A percentile compares a stretch with the other conserved stretches of the same genome.
phyloP scores from a whole-genome alignment of 1,140 invertebrate species.

The Magallana angulata region DNA sequence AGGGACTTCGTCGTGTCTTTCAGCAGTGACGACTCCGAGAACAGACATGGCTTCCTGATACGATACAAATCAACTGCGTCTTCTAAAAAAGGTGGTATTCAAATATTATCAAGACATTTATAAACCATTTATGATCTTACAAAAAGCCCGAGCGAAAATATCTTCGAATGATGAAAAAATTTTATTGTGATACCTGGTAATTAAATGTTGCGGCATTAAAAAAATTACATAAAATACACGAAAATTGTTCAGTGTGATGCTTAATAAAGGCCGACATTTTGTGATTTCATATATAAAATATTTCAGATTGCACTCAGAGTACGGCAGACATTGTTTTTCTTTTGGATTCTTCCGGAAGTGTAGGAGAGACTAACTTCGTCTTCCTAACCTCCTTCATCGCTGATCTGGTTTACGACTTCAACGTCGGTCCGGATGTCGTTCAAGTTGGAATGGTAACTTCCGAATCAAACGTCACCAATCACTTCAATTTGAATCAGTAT shows the following conservation, averaged over 20 bases:
- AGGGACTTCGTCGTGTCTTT: background rate
- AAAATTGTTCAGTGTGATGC: too few relatives aligned
- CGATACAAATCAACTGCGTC: background rate
- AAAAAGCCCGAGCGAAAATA: too few relatives aligned
- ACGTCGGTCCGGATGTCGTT: slow-evolving; percentile 30
- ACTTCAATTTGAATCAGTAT: slow-evolving; percentile 40
- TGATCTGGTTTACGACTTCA: slow-evolving; percentile 16
- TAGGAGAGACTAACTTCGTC: slow-evolving; percentile 41
- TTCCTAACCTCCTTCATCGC: slow-evolving; percentile 38
- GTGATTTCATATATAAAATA: too few relatives aligned
- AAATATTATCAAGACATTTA: background rate
- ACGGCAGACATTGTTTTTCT: slow-evolving; percentile 45
- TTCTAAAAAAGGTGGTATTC: background rate
- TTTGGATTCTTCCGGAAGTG: slow-evolving; percentile 48
- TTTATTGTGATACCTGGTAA: too few relatives aligned
- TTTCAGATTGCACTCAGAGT: slow-evolving; percentile 10
- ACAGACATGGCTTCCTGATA: background rate
- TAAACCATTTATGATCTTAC: too few relatives aligned
- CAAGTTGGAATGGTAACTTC: slow-evolving; percentile 41
- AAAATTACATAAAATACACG: too few relatives aligned
- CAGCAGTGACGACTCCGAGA: background rate
- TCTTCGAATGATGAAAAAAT: too few relatives aligned
- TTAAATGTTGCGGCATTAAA: too few relatives aligned
- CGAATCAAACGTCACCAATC: slow-evolving; percentile 44
- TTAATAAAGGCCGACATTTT: too few relatives aligned